Percentiles rank a stretch among this genome's conserved stretches.
Conservation (phyloP, 2,113 vertebrate genomes). For the Physeter macrocephalus region DNA sequence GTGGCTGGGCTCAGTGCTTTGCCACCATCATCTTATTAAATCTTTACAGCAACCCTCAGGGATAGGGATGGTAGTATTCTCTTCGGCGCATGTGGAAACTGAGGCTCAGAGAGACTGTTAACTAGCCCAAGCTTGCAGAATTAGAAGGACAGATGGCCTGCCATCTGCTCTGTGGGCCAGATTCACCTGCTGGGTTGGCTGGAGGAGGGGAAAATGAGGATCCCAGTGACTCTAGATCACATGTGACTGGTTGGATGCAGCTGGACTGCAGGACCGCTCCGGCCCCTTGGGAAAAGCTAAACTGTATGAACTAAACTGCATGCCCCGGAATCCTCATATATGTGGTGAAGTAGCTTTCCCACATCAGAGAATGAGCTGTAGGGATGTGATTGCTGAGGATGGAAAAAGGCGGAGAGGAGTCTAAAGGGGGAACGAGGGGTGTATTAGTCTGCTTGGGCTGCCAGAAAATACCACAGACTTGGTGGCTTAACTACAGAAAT, state of each 20-base stretch:
- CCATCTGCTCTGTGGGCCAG: not conserved
- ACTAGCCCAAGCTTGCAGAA: not conserved
- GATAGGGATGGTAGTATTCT: not conserved
- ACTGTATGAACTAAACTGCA: rapidly evolving
- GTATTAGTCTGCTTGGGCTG: not conserved
- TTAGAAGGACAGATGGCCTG: not conserved
- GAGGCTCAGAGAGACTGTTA: not conserved
- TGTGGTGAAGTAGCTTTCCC: not conserved
- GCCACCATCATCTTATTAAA: not conserved
- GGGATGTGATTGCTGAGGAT: not conserved
- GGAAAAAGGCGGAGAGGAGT: not conserved
- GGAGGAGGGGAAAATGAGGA: not conserved
- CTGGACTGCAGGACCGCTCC: not conserved
- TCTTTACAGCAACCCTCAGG: not conserved
- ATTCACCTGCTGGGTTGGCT: not conserved
- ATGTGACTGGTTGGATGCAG: too few species aligned
- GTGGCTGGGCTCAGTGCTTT: not conserved
- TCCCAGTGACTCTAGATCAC: too few species aligned
- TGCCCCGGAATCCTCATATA: not conserved
- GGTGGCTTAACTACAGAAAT: not conserved
- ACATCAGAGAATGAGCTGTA: not conserved
- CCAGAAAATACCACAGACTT: not conserved
- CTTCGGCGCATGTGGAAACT: not conserved
- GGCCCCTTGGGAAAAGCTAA: not conserved
- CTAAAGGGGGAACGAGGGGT: not conserved